Evolutionary conservation across 2,888 invertebrate genomes (phyloP).

Genomic region (Drosophila percnosoma): DNA sequence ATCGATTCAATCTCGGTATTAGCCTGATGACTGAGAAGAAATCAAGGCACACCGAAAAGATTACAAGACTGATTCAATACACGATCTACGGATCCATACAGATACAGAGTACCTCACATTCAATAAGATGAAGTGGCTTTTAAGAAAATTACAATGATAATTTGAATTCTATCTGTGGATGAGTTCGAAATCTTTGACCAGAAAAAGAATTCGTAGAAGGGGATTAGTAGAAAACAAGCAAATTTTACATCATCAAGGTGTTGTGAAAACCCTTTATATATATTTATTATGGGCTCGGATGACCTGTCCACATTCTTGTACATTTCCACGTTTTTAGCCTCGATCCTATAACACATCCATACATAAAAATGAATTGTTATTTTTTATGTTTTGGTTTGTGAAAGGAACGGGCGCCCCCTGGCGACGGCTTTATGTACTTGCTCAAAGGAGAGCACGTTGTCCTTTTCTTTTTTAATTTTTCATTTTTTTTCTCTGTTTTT

Average conservation of each 20-base stretch:
- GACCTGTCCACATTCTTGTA: background rate
- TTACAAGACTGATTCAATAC: background rate
- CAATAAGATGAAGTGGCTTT: too few species aligned
- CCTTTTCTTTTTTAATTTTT: conserved; percentile 37
- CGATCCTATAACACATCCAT: background rate
- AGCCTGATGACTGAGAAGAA: too few species aligned
- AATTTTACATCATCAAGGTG: background rate
- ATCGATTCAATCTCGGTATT: background rate
- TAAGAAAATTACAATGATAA: background rate
- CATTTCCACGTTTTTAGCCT: background rate
- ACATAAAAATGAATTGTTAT: conserved; percentile 15
- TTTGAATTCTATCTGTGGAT: background rate
- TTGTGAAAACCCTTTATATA: background rate
- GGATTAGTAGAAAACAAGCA: background rate
- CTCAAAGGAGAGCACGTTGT: conserved; percentile 45
- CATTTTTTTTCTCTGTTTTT: background rate
- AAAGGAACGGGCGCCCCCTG: conserved; percentile 9
- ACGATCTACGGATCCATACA: background rate
- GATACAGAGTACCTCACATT: background rate
- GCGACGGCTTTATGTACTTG: conserved; percentile 53
- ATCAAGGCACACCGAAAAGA: background rate
- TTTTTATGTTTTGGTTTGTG: conserved; percentile 23
- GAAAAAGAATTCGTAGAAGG: background rate
- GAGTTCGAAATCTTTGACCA: background rate
- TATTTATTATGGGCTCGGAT: background rate